Conservation (phyloP, 2,888 invertebrate genomes). For the Arctia plantaginis region DNA sequence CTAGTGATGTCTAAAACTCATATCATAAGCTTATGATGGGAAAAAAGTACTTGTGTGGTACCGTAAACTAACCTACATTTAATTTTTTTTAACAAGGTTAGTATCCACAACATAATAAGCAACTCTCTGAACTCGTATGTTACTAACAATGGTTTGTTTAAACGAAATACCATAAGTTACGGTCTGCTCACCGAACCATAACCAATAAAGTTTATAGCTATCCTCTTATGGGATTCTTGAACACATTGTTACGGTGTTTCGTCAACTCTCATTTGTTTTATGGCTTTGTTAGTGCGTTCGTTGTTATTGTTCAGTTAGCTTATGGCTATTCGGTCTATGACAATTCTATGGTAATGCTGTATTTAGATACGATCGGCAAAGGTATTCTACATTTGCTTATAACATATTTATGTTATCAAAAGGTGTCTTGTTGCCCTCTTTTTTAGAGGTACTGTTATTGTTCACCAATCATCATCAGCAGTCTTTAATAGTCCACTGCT, state of each 20-base stretch:
- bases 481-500: too few relatives aligned
- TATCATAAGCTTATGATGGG: too few relatives aligned
- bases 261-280: constrained; percentile 36
- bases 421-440: not conserved
- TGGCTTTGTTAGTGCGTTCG: constrained; percentile 14
- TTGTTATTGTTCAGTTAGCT: constrained; percentile 17
- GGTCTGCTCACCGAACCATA: constrained; percentile 10
- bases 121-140: not conserved
- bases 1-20: too few relatives aligned
- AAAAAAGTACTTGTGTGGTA: too few relatives aligned
- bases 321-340: constrained; percentile 8
- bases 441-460: not conserved
- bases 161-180: constrained; percentile 10
- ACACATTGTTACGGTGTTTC: constrained; percentile 36
- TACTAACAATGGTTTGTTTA: constrained; percentile 20
- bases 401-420: not conserved
- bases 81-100: not conserved
- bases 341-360: not conserved
- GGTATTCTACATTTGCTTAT: not conserved
- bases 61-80: not conserved
- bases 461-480: too few relatives aligned
- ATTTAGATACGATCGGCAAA: not conserved
- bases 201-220: constrained; percentile 20
- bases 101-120: constrained; percentile 1
- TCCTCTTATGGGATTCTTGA: constrained; percentile 20